Evolutionary conservation across 1,140 invertebrate genomes (phyloP).

Genomic region (Atta texana): DNA sequence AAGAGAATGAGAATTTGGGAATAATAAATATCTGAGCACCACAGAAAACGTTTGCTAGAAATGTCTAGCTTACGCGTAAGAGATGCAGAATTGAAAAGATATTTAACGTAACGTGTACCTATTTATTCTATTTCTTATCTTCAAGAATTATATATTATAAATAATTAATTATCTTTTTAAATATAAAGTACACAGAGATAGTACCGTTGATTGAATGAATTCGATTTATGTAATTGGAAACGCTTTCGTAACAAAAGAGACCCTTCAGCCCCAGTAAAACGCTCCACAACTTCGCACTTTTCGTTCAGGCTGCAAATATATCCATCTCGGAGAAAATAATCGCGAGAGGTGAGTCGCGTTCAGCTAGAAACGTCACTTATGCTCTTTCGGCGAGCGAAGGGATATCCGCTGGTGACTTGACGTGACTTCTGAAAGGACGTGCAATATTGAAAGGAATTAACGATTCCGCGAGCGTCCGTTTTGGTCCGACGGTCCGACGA

Average conservation of each 20-base stretch:
- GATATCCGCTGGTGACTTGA: slow-evolving; percentile 63
- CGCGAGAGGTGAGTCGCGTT: slow-evolving; percentile 35
- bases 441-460: slow-evolving; percentile 81
- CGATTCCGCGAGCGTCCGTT: slow-evolving; percentile 76
- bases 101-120: neutral
- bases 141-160: neutral
- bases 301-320: slow-evolving; percentile 21
- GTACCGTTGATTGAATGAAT: neutral
- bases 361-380: slow-evolving; percentile 55
- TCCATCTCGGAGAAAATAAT: slow-evolving; percentile 61
- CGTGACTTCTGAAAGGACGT: slow-evolving; percentile 74
- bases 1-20: slow-evolving; percentile 80
- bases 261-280: neutral
- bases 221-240: neutral
- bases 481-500: slow-evolving; percentile 63
- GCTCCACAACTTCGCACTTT: slow-evolving; percentile 1
- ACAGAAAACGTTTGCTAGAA: neutral
- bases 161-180: slow-evolving; percentile 6
- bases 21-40: slow-evolving; percentile 73
- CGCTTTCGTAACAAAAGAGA: neutral
- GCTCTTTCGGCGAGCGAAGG: slow-evolving; percentile 28
- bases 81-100: neutral
- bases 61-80: neutral
- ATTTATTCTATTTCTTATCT: neutral
- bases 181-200: neutral